A percentile compares a stretch with the other conserved stretches of the same genome.
phyloP scores from a whole-genome alignment of 2,113 vertebrate genomes.

The Amazona vittata region DNA sequence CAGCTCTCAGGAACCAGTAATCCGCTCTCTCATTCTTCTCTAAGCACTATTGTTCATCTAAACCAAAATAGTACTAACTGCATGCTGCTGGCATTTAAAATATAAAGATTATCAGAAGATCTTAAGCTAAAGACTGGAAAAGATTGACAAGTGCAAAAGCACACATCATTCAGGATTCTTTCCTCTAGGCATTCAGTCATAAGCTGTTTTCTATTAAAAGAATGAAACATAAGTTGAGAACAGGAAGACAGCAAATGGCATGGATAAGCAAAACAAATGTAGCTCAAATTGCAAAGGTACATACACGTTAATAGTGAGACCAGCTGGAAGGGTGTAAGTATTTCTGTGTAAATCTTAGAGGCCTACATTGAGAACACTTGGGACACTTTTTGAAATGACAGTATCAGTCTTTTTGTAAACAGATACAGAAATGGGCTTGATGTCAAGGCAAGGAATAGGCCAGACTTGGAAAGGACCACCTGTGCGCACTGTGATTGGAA shows the following conservation, averaged over 20 bases:
- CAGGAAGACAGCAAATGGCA: slow-evolving; percentile 13
- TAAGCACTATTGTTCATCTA: neutral
- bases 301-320: neutral
- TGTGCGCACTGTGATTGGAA: neutral
- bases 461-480: neutral
- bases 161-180: slow-evolving; percentile 22
- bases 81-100: slow-evolving; percentile 28
- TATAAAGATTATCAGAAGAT: slow-evolving; percentile 41
- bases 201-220: slow-evolving; percentile 59
- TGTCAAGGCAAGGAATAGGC: neutral
- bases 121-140: slow-evolving; percentile 5
- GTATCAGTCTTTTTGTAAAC: neutral
- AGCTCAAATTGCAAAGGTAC: neutral
- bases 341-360: neutral
- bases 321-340: neutral
- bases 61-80: slow-evolving; percentile 1
- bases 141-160: slow-evolving; percentile 68
- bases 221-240: slow-evolving; percentile 21
- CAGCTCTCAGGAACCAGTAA: neutral
- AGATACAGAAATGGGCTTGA: neutral
- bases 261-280: slow-evolving; percentile 29
- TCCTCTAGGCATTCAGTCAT: slow-evolving; percentile 6
- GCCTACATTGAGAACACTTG: neutral
- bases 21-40: neutral
- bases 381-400: neutral